phyloP scores from a whole-genome alignment of 2,888 invertebrate genomes.

The Drosophila yooni region DNA sequence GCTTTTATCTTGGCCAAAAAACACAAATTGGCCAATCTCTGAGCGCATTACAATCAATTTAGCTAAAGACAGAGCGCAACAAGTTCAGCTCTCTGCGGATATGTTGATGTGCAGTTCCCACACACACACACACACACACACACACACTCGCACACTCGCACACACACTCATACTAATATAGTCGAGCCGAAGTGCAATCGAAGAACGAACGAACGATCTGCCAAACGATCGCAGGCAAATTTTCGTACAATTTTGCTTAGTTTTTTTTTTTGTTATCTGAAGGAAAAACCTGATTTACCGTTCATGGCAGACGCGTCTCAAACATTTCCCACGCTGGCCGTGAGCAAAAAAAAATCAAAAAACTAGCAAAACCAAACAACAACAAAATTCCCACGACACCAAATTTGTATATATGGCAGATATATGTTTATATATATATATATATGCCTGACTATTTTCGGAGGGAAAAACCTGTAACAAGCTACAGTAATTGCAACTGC shows the following conservation, averaged over 20 bases:
- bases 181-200: slow-evolving; percentile 23
- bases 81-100: slow-evolving; percentile 19
- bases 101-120: slow-evolving; percentile 23
- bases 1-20: slow-evolving; percentile 21
- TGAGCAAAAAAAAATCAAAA: slow-evolving; percentile 53
- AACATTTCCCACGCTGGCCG: slow-evolving; percentile 78
- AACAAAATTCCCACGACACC: slow-evolving; percentile 80
- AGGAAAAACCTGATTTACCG: slow-evolving; percentile 81
- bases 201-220: slow-evolving; percentile 49
- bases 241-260: slow-evolving; percentile 54
- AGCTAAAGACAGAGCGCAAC: slow-evolving; percentile 11
- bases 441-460: slow-evolving; percentile 46
- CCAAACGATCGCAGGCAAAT: slow-evolving; percentile 73
- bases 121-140: background rate
- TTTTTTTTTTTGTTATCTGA: slow-evolving; percentile 51
- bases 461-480: slow-evolving; percentile 69
- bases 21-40: slow-evolving; percentile 50
- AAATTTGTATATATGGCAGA: slow-evolving; percentile 78
- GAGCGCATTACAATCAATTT: slow-evolving; percentile 24
- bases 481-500: slow-evolving; percentile 72
- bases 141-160: background rate
- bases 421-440: slow-evolving; percentile 36
- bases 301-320: slow-evolving; percentile 62
- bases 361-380: slow-evolving; percentile 32
- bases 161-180: background rate